These are phyloP conservation scores for Dicentrarchus labrax DNA, from an alignment of 2,113 vertebrate species.

Conservation along the genomic window DNA sequence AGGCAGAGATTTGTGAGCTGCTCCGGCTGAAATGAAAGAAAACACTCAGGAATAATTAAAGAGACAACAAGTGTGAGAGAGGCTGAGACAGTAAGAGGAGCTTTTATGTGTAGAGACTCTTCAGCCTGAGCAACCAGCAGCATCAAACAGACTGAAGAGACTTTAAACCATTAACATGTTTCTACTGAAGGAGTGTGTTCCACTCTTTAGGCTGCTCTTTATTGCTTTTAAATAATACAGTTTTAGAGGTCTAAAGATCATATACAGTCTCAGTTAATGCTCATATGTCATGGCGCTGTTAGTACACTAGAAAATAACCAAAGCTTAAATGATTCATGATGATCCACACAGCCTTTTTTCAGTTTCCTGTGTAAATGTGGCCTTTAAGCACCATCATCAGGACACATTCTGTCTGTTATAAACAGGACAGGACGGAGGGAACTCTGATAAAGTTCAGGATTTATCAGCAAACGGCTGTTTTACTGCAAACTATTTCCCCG, in stretches of 20 bases:
- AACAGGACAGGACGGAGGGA: too few species aligned
- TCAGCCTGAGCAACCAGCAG: not conserved
- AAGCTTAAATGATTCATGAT: too few species aligned
- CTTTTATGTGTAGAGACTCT: not conserved
- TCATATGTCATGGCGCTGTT: not conserved
- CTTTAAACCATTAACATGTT: not conserved
- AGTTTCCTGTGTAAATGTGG: too few species aligned
- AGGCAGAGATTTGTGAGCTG: not conserved
- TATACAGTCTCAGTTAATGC: not conserved
- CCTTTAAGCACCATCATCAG: too few species aligned
- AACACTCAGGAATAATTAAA: slow-evolving; percentile 15
- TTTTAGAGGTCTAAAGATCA: not conserved
- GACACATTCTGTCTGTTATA: too few species aligned
- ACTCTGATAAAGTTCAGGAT: too few species aligned
- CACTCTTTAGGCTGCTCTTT: not conserved
- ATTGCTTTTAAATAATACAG: not conserved
- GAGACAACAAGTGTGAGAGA: not conserved
- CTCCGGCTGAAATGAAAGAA: not conserved
- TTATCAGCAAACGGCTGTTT: too few species aligned
- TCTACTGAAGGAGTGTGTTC: not conserved
- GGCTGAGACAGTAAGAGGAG: not conserved
- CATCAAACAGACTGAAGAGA: not conserved
- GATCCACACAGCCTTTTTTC: too few species aligned
- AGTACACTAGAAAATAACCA: too few species aligned
- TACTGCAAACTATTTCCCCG: too few species aligned